Evolutionary conservation across 2,113 vertebrate genomes (phyloP).

Genomic region (Xyrauchen texanus): DNA sequence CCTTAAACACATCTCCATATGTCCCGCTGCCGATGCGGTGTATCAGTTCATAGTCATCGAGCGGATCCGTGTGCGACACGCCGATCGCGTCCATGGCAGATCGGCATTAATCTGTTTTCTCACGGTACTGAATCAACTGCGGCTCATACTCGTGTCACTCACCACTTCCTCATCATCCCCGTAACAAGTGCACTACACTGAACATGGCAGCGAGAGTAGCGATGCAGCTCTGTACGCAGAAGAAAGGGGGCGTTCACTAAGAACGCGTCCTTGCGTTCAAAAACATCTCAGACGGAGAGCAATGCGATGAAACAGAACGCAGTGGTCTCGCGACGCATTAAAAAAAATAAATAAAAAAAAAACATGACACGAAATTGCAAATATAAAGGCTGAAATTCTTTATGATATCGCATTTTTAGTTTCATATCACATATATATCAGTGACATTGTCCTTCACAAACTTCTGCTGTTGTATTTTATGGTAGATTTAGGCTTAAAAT

Average conservation of each 20-base stretch:
- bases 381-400: no score
- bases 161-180: constrained; percentile 54
- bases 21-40: constrained; percentile 78
- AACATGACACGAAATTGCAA: no score
- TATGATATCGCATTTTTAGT: no score
- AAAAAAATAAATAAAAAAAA: no score
- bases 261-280: not conserved
- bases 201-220: constrained; percentile 19
- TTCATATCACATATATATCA: no score
- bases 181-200: constrained; percentile 22
- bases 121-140: not conserved
- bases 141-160: not conserved
- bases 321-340: not conserved
- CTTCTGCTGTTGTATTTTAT: no score
- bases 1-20: constrained; percentile 81
- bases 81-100: constrained; percentile 62
- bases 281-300: not conserved
- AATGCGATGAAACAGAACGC: not conserved
- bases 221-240: not conserved
- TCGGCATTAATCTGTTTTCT: constrained; percentile 29
- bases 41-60: constrained; percentile 77
- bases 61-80: constrained; percentile 73
- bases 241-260: constrained; percentile 20
- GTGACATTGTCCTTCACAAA: no score
- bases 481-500: no score